Conservation (phyloP, 2,888 invertebrate species). For the Sinotaia quadrata region DNA sequence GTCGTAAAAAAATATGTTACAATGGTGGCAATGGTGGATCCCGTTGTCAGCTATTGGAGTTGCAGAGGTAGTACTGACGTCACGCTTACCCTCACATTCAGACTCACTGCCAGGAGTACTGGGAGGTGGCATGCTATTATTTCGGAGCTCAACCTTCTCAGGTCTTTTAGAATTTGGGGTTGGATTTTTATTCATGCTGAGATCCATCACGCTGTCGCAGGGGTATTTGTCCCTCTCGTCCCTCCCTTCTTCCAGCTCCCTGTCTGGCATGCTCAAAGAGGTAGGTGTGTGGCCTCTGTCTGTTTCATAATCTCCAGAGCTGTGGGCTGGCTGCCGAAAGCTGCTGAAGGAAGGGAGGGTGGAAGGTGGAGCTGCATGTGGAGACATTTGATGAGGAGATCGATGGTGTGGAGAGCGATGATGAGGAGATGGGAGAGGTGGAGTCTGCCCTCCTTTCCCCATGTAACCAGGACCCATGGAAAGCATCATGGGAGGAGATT, state of each 20-base stretch:
- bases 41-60: slow-evolving; percentile 61
- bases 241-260: slow-evolving; percentile 8
- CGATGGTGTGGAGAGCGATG: slow-evolving; percentile 25
- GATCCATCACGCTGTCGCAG: slow-evolving; percentile 59
- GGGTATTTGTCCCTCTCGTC: slow-evolving; percentile 21
- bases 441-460: background rate
- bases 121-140: slow-evolving; percentile 38
- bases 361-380: slow-evolving; percentile 16
- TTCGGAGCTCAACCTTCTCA: background rate
- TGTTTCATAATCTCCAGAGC: background rate
- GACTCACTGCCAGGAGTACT: slow-evolving; percentile 53
- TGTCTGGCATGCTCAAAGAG: slow-evolving; percentile 27
- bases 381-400: slow-evolving; percentile 24
- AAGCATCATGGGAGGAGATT: slow-evolving; percentile 13
- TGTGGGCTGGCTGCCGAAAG: slow-evolving; percentile 24
- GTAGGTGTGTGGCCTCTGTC: slow-evolving; percentile 20
- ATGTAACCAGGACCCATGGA: background rate
- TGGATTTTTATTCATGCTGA: slow-evolving; percentile 58
- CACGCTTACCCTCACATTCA: slow-evolving; percentile 58
- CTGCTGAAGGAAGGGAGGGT: slow-evolving; percentile 38
- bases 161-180: slow-evolving; percentile 28
- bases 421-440: background rate
- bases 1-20: slow-evolving; percentile 65
- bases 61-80: slow-evolving; percentile 60
- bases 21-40: slow-evolving; percentile 64